A percentile compares a stretch with the other conserved stretches of the same genome.
phyloP scores from a whole-genome alignment of 2,113 vertebrate genomes.

The Prolemur simus region DNA sequence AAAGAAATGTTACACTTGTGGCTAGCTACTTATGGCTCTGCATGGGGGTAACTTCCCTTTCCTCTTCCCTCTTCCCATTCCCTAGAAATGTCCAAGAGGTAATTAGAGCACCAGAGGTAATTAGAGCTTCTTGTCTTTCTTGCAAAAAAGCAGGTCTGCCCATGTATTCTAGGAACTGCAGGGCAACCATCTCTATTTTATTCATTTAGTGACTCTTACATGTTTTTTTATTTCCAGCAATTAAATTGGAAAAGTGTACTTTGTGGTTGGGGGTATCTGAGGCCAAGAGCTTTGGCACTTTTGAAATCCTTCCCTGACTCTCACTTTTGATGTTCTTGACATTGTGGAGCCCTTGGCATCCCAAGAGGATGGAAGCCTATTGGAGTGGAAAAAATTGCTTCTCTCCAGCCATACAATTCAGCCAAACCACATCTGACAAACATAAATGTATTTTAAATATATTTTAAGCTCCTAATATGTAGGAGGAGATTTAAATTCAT shows the following conservation, averaged over 20 bases:
- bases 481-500: background rate
- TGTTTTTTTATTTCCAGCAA: background rate
- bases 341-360: background rate
- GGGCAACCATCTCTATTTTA: background rate
- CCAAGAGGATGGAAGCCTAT: background rate
- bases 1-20: background rate
- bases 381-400: background rate
- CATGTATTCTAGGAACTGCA: background rate
- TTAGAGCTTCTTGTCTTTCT: background rate
- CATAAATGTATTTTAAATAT: background rate
- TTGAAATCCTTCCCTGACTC: background rate
- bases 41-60: background rate
- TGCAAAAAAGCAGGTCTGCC: background rate
- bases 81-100: background rate
- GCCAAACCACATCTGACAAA: background rate
- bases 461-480: background rate
- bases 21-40: background rate
- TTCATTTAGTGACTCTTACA: background rate
- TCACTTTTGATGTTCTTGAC: background rate
- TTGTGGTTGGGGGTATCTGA: background rate
- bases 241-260: background rate
- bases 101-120: background rate
- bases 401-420: background rate
- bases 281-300: background rate
- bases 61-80: background rate